phyloP scores from a whole-genome alignment of 2,888 invertebrate species.

The Crepidodera aurea region DNA sequence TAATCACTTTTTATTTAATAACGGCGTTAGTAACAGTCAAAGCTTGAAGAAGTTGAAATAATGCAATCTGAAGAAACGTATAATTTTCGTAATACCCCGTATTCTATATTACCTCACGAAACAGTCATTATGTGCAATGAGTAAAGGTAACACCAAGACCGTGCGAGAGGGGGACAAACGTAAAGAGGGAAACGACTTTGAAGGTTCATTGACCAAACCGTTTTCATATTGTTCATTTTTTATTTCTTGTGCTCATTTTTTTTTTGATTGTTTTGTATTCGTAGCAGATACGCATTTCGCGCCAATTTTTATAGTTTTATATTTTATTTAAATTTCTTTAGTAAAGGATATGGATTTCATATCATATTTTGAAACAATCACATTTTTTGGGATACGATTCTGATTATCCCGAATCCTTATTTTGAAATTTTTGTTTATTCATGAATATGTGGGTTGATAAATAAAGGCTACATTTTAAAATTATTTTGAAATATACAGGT shows the following conservation, averaged over 20 bases:
- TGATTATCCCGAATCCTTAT: too few species aligned
- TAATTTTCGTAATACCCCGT: conserved; percentile 25
- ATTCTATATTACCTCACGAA: conserved; percentile 28
- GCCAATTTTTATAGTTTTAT: background rate
- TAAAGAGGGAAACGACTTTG: conserved; percentile 1
- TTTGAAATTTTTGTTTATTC: too few species aligned
- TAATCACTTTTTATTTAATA: conserved; percentile 18
- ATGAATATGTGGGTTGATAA: too few species aligned
- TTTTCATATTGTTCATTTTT: conserved; percentile 19
- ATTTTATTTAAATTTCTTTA: too few species aligned
- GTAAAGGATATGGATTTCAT: too few species aligned
- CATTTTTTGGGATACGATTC: too few species aligned
- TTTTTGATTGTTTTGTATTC: conserved; percentile 7
- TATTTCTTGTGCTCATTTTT: conserved; percentile 21
- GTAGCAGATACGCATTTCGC: background rate
- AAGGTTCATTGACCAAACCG: conserved; percentile 21
- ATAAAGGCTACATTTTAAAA: too few species aligned
- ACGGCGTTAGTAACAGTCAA: conserved; percentile 12
- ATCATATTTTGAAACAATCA: too few species aligned
- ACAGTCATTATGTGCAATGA: conserved; percentile 22
- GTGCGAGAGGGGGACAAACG: background rate
- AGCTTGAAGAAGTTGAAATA: conserved; percentile 13
- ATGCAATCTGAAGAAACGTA: conserved; percentile 24
- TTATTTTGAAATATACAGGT: too few species aligned
- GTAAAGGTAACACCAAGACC: conserved; percentile 14